These are phyloP conservation scores for Chloroceryle amazona DNA, from an alignment of 2,797 vertebrate genomes.

Conservation along the genomic window DNA sequence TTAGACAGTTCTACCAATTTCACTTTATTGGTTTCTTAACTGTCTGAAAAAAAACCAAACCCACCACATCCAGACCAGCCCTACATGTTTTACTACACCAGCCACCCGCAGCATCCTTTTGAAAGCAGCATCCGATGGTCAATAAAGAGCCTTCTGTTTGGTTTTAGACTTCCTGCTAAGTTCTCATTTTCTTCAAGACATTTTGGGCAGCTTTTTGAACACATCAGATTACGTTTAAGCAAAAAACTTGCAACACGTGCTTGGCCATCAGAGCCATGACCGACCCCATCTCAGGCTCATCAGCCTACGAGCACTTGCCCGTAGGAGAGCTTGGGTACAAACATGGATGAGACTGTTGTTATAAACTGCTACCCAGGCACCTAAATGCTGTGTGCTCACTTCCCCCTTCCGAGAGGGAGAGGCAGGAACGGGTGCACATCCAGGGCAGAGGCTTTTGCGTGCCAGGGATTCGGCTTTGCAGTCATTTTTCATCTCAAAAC, in stretches of 20 bases:
- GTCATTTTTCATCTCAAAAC: not conserved
- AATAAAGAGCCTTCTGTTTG: conserved; percentile 36
- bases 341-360: rapidly evolving
- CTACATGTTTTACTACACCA: not conserved
- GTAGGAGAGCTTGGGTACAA: not conserved
- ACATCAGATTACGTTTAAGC: not conserved
- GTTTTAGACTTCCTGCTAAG: conserved; percentile 19
- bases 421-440: rapidly evolving
- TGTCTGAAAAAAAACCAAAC: not conserved
- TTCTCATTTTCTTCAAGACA: conserved; percentile 30
- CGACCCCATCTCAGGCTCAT: rapidly evolving
- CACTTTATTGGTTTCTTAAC: conserved; percentile 29
- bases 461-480: not conserved
- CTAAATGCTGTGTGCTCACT: not conserved
- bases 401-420: not conserved
- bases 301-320: rapidly evolving
- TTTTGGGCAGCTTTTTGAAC: not conserved
- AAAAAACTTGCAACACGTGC: not conserved
- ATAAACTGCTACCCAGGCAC: not conserved
- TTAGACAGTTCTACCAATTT: conserved; percentile 55
- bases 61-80: not conserved
- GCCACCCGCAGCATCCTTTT: conserved; percentile 28
- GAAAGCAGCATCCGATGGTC: not conserved
- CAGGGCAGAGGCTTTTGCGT: not conserved
- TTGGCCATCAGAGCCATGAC: not conserved